Evolutionary conservation across 2,888 invertebrate genomes (phyloP).

Genomic region (Phortica okadai): DNA sequence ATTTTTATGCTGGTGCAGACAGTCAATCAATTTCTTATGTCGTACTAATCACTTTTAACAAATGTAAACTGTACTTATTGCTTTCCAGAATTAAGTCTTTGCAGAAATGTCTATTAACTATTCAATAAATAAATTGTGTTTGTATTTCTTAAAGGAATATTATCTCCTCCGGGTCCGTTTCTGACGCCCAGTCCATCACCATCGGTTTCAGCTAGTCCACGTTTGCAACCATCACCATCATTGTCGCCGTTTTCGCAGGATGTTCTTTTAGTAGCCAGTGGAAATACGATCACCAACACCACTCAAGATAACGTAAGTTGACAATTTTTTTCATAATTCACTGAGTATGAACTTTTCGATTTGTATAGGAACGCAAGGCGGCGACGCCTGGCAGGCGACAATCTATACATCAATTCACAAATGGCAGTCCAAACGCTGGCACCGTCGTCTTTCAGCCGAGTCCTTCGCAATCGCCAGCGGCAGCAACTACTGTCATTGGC

Average conservation of each 20-base stretch:
- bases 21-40: too few species aligned
- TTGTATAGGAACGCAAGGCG: conserved; percentile 76
- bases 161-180: conserved; percentile 78
- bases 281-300: conserved; percentile 75
- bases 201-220: conserved; percentile 77
- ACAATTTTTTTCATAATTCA: conserved; percentile 7
- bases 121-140: too few species aligned
- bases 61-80: too few species aligned
- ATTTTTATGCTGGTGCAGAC: too few species aligned
- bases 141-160: conserved; percentile 72
- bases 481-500: conserved; percentile 75
- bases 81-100: too few species aligned
- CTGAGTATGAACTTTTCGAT: conserved; percentile 31
- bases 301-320: conserved; percentile 75
- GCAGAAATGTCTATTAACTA: too few species aligned
- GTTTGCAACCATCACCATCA: conserved; percentile 77
- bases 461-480: conserved; percentile 77
- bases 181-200: conserved; percentile 77
- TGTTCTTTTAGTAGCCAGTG: conserved; percentile 77
- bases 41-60: too few species aligned
- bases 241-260: conserved; percentile 77
- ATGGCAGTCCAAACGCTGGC: conserved; percentile 77
- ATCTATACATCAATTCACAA: conserved; percentile 76
- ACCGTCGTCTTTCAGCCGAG: conserved; percentile 77
- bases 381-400: conserved; percentile 77